Evolutionary conservation across 2,888 invertebrate genomes (phyloP), one percentile per base, ranked within the genome.

Genomic region (Rhagonycha lutea): DNA sequence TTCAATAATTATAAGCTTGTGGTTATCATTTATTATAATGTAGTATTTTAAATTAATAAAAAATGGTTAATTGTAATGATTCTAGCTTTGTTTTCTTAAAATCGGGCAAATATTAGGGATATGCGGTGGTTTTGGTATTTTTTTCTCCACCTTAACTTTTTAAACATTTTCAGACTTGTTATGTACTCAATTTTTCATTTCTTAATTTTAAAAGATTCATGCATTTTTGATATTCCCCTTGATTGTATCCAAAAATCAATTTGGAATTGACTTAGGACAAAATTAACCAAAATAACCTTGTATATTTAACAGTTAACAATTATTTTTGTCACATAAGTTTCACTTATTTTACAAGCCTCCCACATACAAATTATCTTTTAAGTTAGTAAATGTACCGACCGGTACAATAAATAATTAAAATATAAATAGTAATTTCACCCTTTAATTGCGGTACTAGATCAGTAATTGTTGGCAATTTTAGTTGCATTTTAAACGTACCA

Each of bases 341-440:
- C 68, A 68, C 61, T 61, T 73, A 68, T 68, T 68, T 68, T 73
- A 73, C 73, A 68, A 68, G 12, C 72, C 24, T 24, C 75, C 75
- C 71, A 79, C 80, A 79, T 78, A 79, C 80, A 80, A 80, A 81
- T 81, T 80, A 79, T 80, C 78, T 47, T 70, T 78, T 81, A 80
- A 68, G 47, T 70, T 70, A 67, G 29, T 67, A 73, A 76, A 76
- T 70, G 70, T 73, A 72, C 63, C 75, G 69, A 72, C 75, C 68
- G 47, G 60, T 47, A 65, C 73, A 70, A 69, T 62, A 75, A 78
- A 78, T 78, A 76, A 78, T 78, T 78, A 68, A 77, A 77, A 77
- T 74, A 77, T 77, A 77, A 77, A 77, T 74, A 78, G 74, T 71
- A 76, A 74, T 73, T 76, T 74, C 76, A 74, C 72, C 71, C 72